Evolutionary conservation across 2,113 vertebrate species (phyloP).

Genomic region (Oenanthe oenanthe): DNA sequence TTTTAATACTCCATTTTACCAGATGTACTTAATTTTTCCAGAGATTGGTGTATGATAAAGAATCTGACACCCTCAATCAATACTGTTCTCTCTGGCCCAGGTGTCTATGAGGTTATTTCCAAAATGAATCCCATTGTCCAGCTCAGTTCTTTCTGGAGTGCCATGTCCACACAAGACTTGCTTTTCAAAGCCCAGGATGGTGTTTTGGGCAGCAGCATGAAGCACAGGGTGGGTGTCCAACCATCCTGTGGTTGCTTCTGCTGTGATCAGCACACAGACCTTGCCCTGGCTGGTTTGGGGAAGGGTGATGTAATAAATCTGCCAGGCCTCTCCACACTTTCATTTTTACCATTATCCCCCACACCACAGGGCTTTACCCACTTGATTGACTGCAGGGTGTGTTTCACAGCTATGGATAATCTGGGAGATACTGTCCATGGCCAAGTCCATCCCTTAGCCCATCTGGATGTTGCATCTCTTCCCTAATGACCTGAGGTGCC

Average conservation of each 20-base stretch:
- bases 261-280: fast-evolving
- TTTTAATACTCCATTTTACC: not conserved
- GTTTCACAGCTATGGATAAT: not conserved
- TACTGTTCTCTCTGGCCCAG: fast-evolving
- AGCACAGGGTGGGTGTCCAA: not conserved
- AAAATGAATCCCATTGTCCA: not conserved
- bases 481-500: not conserved
- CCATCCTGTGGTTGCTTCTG: not conserved
- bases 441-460: not conserved
- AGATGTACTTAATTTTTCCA: too few species aligned
- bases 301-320: not conserved
- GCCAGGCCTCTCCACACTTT: not conserved
- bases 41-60: not conserved
- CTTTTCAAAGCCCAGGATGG: not conserved
- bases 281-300: fast-evolving
- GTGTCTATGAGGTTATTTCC: not conserved
- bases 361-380: not conserved
- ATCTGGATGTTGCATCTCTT: not conserved
- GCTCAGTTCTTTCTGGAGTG: not conserved
- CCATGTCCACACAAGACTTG: not conserved
- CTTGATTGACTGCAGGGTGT: not conserved
- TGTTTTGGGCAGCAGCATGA: not conserved
- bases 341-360: not conserved
- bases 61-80: not conserved
- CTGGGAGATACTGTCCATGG: too few species aligned